Base-by-base conservation (phyloP, 2,888 invertebrate genomes). In the Volucella bombylans region DNA sequence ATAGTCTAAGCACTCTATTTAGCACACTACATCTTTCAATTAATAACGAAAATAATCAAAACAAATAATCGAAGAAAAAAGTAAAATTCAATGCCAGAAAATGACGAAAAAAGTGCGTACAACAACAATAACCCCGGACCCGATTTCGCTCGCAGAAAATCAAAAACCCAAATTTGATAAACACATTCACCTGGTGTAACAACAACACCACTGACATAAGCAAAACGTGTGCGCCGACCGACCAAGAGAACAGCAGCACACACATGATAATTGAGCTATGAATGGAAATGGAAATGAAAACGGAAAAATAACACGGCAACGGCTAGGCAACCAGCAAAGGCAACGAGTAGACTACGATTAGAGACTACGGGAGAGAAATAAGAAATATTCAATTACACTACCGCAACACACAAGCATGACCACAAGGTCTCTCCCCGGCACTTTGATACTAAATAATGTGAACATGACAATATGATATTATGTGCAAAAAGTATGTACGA, bases 201-300 rank as follows among this genome's bases (percentile, higher is more conserved):
- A 12, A 6, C 14, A 11, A 15, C 41, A 49, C 41, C 11, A 52
- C 45, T 65, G 55, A 57, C 49, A 74, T 49, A 31, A 65, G 65
- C 55, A 39, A 52, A 14, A 18, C 38, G 62, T 52, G 72, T 62
- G 54, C 38, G 49, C 23, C 59, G n/a, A 50, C n/a, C 41, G 57
- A 41, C 18, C 39, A 38, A 38, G 57, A 59, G 39, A 59, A 15
- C 57, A 12, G 39, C 11, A 69, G 59, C 55, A 71, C 14, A 72
- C 57, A 78, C 68, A 57, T 69, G 64, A 69, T 81, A 76, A 76
- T 81, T 76, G 74, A 74, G 57, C 68, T 62, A 45, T 71, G 59
- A 67, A 68, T 67, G 59, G 52, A 54, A 59, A 59, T 49, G 38
- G 50, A 45, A 62, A 52, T 45, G 15, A 67, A 57, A 61, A 43